Evolutionary conservation across 2,888 invertebrate genomes (phyloP), one percentile per base, ranked within the genome.

Genomic region (Eilema sororculum): DNA sequence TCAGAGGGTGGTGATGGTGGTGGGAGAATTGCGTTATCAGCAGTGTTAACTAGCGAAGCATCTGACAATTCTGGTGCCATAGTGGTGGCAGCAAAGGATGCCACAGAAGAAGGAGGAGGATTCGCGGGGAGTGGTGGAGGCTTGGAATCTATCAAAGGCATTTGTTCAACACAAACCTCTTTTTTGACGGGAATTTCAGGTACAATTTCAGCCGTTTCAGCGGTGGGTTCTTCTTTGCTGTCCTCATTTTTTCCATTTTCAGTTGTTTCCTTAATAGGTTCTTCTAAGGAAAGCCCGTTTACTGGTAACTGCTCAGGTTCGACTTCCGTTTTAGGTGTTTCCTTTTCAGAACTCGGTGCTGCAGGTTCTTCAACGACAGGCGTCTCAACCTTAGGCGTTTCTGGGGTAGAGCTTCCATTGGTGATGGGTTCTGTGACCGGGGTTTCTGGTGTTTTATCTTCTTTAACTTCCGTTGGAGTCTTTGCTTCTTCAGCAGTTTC

Each of bases 91-190:
- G 97, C 97, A 92, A 97, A 97, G 85, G 97, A 97, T 91, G 96
- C 97, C 94, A 97, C 97, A 93, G 97, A 97, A 87, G 97, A 97
- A 84, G 97, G 97, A 90, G 97, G 97, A 88, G 97, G 97, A 89
- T 96, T 97, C 89, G 96, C 96, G 82, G 97, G 97, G 89, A 97
- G 96, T 84, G 97, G 97, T 89, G 97, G 97, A 92, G 97, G 97
- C 89, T 96, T 90, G 92, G 96, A 94, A 91, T 96, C 96, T 93
- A 94, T 93, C 96, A 96, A 96, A 96, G 96, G 96, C 96, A 91
- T 89, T 92, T 90, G 91, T 88, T 92, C 91, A 92, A 93, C 95
- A 95, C 95, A 95, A 95, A 95, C 95, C 95, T 95, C 95, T 89
- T 94, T 91, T 87, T 83, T 91, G 85, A 89, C 90, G 87, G 94